Conservation (phyloP, 2,113 vertebrate species). For the Nothobranchius furzeri region DNA sequence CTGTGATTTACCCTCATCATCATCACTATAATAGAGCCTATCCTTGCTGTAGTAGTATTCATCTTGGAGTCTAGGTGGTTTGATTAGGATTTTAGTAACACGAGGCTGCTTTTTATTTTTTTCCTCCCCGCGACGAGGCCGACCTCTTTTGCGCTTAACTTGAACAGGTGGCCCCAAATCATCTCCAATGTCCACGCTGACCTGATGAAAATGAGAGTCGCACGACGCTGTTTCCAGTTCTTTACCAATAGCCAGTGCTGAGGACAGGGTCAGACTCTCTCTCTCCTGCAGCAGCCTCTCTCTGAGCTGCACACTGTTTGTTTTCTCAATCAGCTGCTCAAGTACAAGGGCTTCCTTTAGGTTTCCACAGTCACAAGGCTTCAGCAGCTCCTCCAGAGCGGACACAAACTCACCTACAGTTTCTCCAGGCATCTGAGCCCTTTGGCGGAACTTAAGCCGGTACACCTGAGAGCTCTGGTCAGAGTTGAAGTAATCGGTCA, state of each 20-base stretch:
- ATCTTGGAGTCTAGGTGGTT: slow-evolving; percentile 13
- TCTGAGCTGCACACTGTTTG: slow-evolving; percentile 42
- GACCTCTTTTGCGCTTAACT: slow-evolving; percentile 46
- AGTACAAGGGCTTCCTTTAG: slow-evolving; percentile 44
- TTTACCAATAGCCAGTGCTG: slow-evolving; percentile 43
- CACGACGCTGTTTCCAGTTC: slow-evolving; percentile 40
- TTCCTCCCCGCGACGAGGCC: slow-evolving; percentile 43
- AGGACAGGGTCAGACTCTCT: slow-evolving; percentile 42
- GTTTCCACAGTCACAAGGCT: slow-evolving; percentile 33
- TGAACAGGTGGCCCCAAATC: slow-evolving; percentile 34
- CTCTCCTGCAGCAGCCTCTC: slow-evolving; percentile 40
- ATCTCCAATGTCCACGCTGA: slow-evolving; percentile 58
- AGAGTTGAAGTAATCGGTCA: slow-evolving; percentile 48
- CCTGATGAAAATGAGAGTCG: slow-evolving; percentile 44
- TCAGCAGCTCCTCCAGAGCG: slow-evolving; percentile 49
- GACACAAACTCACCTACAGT: slow-evolving; percentile 48
- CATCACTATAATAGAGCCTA: not conserved
- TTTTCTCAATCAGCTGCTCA: slow-evolving; percentile 62
- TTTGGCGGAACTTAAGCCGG: slow-evolving; percentile 58
- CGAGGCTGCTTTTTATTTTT: not conserved
- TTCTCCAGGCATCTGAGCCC: slow-evolving; percentile 58
- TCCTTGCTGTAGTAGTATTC: slow-evolving; percentile 21
- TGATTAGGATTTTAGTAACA: not conserved
- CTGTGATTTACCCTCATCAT: not conserved
- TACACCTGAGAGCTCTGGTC: slow-evolving; percentile 24